phyloP scores from a whole-genome alignment of 2,113 vertebrate genomes.

The Eublepharis macularius region DNA sequence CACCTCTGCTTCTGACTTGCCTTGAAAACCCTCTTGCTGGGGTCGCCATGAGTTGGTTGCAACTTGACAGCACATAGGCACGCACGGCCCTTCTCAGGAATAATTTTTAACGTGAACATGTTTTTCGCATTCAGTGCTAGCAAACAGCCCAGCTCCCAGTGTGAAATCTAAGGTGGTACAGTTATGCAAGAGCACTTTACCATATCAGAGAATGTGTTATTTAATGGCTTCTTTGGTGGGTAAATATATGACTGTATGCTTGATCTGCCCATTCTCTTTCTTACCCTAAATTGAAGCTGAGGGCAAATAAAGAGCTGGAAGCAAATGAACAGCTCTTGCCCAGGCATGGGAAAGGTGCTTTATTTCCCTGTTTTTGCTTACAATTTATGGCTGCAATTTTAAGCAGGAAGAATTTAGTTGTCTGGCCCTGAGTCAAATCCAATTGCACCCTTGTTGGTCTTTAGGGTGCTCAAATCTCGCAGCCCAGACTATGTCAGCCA shows the following conservation, averaged over 20 bases:
- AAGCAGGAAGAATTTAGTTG: background rate
- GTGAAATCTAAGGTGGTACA: background rate
- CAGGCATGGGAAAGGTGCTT: background rate
- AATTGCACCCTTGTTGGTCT: no score
- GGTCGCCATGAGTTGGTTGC: no score
- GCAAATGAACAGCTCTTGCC: background rate
- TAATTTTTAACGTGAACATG: background rate
- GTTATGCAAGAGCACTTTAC: background rate
- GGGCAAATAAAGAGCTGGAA: background rate
- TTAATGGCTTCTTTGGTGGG: background rate
- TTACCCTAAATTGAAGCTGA: background rate
- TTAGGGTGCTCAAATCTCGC: no score
- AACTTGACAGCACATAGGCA: no score
- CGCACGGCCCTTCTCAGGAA: background rate
- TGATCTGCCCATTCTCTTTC: background rate
- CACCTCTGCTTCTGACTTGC: no score
- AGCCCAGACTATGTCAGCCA: background rate
- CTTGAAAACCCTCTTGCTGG: no score
- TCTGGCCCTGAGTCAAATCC: no score
- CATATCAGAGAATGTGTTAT: background rate
- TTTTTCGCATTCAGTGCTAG: background rate
- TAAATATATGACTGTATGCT: background rate
- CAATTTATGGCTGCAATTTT: background rate
- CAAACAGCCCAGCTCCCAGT: background rate
- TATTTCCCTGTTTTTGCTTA: background rate